Evolutionary conservation across 2,888 invertebrate genomes (phyloP), one percentile per base, ranked within the genome.

Genomic region (Xanthia icteritia): DNA sequence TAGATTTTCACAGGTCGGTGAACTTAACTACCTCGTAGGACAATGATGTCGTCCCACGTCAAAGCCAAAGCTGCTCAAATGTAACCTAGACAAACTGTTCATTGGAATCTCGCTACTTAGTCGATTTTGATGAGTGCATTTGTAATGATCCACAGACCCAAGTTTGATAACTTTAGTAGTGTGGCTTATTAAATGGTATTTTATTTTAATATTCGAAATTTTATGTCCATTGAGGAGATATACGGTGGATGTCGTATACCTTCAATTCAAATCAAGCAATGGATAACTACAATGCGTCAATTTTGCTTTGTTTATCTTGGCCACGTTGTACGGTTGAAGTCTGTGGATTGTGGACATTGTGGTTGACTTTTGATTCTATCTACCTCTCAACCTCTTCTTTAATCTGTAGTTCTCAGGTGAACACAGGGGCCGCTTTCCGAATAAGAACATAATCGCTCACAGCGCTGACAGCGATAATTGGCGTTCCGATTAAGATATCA

Each of bases 311-410:
- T 58, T 58, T 78, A 78, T 58, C n/a, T 67, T 31, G 27, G 79
- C 79, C 76, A 79, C 69, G 68, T 76, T 77, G 67, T 78, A 31
- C 31, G 31, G 31, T 31, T 78, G 45, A 48, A 45, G 45, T 78
- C 45, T 76, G 45, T 77, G 48, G 31, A 31, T 31, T 31, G 31
- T 31, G 31, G 31, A 31, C 31, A 20, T 13, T 54, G 61, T 54
- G n/a, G 23, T 64, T 76, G 65, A 77, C 27, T 23, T 77, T 65
- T 45, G 51, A 45, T 1, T 39, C 17, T 51, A 23, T 9, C 8
- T n/a, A 42, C 54, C 68, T 68, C 78, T 58, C 76, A 4, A 17
- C 5, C n/a, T 45, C 13, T 13, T 45, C 13, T 13, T 48, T 39
- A 39, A 3, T 48, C 48, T 48, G 48, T 79, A 61, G 51, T 68